Conservation (phyloP, 2,797 vertebrate genomes). For the Chelon auratus region DNA sequence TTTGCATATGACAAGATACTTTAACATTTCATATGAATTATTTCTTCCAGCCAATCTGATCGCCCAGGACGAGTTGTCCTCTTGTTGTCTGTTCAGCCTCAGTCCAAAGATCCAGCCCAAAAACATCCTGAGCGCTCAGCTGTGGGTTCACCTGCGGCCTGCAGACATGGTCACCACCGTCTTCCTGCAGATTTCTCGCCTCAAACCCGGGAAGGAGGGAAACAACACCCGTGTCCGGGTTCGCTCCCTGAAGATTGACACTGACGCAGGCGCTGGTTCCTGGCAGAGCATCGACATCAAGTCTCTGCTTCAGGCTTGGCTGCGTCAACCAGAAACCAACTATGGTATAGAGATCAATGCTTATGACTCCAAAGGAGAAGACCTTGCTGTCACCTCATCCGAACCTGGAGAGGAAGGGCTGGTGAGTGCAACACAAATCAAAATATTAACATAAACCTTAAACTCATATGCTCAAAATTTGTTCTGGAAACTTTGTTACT, state of each 20-base stretch:
- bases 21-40: not conserved
- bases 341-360: constrained; percentile 98
- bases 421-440: constrained; percentile 84
- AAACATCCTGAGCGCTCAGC: constrained; percentile 94
- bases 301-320: constrained; percentile 94
- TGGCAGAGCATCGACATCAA: constrained; percentile 99
- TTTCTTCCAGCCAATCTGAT: constrained; percentile 89
- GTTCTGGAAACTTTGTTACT: too few relatives aligned
- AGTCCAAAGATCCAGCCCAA: constrained; percentile 94
- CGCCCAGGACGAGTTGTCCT: constrained; percentile 87
- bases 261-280: constrained; percentile 90
- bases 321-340: constrained; percentile 95
- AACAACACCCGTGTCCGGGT: constrained; percentile 90
- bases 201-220: constrained; percentile 91
- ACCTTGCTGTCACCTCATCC: constrained; percentile 92
- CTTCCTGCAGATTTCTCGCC: constrained; percentile 95
- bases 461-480: not conserved
- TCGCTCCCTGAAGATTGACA: constrained; percentile 94
- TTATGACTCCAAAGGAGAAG: constrained; percentile 89
- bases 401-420: constrained; percentile 94
- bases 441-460: not conserved
- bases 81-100: constrained; percentile 96
- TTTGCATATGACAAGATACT: not conserved
- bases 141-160: constrained; percentile 96
- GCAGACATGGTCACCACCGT: constrained; percentile 90